Percentiles rank a stretch among this genome's conserved stretches.
These are phyloP conservation scores for Sminthurides aquaticus DNA, from an alignment of 2,888 invertebrate species.

Conservation along the genomic window DNA sequence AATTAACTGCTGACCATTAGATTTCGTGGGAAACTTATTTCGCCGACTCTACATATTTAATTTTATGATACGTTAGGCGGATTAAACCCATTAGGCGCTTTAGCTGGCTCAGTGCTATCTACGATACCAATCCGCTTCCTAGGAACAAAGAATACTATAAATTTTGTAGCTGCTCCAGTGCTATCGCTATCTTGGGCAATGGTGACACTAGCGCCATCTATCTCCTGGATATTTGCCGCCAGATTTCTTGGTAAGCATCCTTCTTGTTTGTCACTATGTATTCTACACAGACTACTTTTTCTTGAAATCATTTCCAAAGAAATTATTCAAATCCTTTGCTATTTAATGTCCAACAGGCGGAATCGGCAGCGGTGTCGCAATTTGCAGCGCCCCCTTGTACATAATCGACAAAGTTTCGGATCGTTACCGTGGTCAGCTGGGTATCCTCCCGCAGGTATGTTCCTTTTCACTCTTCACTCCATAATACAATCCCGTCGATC, in stretches of 20 bases:
- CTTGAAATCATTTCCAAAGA: too few relatives aligned
- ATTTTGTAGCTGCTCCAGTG: constrained; percentile 28
- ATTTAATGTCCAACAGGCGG: too few relatives aligned
- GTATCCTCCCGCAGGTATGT: constrained; percentile 34
- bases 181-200: constrained; percentile 28
- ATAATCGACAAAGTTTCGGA: constrained; percentile 31
- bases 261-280: constrained; percentile 29
- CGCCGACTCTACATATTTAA: too few relatives aligned
- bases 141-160: constrained; percentile 29
- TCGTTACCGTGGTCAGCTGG: constrained; percentile 28
- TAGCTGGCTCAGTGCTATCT: constrained; percentile 31
- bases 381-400: constrained; percentile 34
- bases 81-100: constrained; percentile 33
- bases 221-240: constrained; percentile 28
- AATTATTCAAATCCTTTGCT: too few relatives aligned
- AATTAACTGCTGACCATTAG: too few relatives aligned
- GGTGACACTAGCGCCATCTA: constrained; percentile 25
- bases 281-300: too few relatives aligned
- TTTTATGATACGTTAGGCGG: too few relatives aligned
- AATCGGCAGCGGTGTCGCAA: constrained; percentile 31
- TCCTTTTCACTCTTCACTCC: not conserved
- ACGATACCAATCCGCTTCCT: constrained; percentile 25
- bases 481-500: not conserved
- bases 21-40: too few relatives aligned
- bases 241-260: constrained; percentile 36